Evolutionary conservation across 1,140 invertebrate genomes (phyloP), one percentile per base, ranked within the genome.

Genomic region (Apis laboriosa): DNA sequence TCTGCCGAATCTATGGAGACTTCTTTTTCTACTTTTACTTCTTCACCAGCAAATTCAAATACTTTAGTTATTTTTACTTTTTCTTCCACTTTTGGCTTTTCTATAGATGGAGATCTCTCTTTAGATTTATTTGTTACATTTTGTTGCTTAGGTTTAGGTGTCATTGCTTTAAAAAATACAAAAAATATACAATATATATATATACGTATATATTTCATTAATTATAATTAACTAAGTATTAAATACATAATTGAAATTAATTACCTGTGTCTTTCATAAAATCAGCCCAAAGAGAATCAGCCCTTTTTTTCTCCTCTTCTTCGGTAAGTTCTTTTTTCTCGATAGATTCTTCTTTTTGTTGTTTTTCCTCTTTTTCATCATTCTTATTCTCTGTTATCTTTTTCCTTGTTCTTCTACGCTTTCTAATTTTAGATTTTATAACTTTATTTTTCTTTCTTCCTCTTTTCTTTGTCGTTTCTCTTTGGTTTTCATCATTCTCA

Each of bases 241-340:
- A 43, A 43, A 43, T 43, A 43, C 17, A 49, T 21, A n/a, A 5
- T 49, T 71, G 58, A 49, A 63, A 60, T 15, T 12, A n/a, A 51
- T 94, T 94, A 91, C 95, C 95, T 77, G 96, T 96, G 90, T 96
- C 96, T 90, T 95, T 96, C 90, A 97, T 95, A 90, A 97, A 97
- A 91, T 96, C 96, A 13, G 96, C 96, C 97, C 96, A 97, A 2
- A 97, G 91, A 84, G 96, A 95, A 90, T 97, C 96, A 77, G 96
- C 95, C 88, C 94, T 94, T 84, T 96, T 95, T 88, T 97, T 97
- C 85, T 96, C 95, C 70, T 95, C 95, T 89, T 96, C 95, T 72
- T 95, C 94, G 5, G 79, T 90, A 11, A 89, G 86, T 70, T 87
- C 13, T 11, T 91, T 92, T 15, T 81, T 86, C 24, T 89, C 88